A percentile compares a stretch with the other conserved stretches of the same genome.
Conservation (phyloP, 2,888 invertebrate species). For the Caenorhabditis imperialis region DNA sequence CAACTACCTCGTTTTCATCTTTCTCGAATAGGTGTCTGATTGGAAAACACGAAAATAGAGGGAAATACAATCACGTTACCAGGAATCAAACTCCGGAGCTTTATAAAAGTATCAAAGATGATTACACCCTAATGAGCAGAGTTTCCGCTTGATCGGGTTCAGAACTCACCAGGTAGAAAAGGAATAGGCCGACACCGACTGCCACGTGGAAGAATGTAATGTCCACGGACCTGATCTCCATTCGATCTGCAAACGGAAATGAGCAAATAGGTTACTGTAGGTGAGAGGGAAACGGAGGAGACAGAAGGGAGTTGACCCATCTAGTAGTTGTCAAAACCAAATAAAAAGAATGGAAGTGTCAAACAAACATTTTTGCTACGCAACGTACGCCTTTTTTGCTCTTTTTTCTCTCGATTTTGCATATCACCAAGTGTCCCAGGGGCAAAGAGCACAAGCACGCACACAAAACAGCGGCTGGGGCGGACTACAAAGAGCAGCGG, state of each 20-base stretch:
- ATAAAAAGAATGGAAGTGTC: background rate
- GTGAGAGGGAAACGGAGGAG: background rate
- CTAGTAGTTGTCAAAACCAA: background rate
- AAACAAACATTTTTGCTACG: too few species aligned
- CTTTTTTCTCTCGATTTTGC: background rate
- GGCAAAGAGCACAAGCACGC: background rate
- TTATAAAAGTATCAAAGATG: too few species aligned
- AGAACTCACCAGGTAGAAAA: background rate
- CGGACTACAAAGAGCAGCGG: background rate
- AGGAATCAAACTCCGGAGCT: too few species aligned
- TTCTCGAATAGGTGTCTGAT: too few species aligned
- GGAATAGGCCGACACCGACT: background rate
- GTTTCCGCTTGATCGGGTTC: too few species aligned
- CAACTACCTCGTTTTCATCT: too few species aligned
- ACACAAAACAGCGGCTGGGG: background rate
- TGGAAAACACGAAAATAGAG: too few species aligned
- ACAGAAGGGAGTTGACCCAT: background rate
- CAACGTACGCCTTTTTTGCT: background rate
- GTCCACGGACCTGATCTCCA: background rate
- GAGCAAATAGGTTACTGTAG: background rate
- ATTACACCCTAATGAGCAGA: too few species aligned
- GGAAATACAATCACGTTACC: too few species aligned
- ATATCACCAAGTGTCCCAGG: slow-evolving; percentile 4
- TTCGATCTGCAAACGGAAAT: background rate
- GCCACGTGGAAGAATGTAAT: slow-evolving; percentile 4